Percentiles rank a stretch among this genome's conserved stretches.
Conservation (phyloP, 2,113 vertebrate species). For the Mesitornis unicolor region DNA sequence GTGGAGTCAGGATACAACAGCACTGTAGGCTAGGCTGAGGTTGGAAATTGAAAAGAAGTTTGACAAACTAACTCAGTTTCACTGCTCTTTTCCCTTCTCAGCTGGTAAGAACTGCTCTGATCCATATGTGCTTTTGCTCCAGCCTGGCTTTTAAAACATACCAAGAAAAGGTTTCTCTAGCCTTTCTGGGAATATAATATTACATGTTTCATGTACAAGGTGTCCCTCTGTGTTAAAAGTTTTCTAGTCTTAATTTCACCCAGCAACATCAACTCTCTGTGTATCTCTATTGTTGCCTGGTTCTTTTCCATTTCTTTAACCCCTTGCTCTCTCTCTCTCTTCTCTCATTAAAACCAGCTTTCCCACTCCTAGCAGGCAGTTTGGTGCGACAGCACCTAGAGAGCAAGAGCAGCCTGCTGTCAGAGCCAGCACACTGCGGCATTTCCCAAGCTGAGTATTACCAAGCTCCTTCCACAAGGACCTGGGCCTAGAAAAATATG, state of each 20-base stretch:
- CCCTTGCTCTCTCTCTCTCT: background rate
- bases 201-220: background rate
- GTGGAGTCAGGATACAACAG: background rate
- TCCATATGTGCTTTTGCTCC: background rate
- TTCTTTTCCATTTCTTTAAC: background rate
- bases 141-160: background rate
- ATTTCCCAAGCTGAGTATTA: background rate
- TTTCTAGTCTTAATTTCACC: background rate
- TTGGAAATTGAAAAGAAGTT: background rate
- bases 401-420: background rate
- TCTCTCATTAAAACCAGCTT: background rate
- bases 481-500: background rate
- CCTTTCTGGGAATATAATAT: background rate
- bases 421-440: background rate
- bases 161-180: background rate
- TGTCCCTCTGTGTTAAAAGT: background rate
- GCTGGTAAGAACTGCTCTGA: background rate
- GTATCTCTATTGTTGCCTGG: background rate
- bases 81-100: background rate
- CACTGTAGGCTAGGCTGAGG: background rate
- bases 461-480: background rate
- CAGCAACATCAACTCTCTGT: background rate
- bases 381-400: background rate
- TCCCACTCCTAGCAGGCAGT: background rate
- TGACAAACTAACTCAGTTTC: background rate